These are phyloP conservation scores for Dolichotis patagonum DNA, from an alignment of 2,113 vertebrate genomes.

Conservation along the genomic window DNA sequence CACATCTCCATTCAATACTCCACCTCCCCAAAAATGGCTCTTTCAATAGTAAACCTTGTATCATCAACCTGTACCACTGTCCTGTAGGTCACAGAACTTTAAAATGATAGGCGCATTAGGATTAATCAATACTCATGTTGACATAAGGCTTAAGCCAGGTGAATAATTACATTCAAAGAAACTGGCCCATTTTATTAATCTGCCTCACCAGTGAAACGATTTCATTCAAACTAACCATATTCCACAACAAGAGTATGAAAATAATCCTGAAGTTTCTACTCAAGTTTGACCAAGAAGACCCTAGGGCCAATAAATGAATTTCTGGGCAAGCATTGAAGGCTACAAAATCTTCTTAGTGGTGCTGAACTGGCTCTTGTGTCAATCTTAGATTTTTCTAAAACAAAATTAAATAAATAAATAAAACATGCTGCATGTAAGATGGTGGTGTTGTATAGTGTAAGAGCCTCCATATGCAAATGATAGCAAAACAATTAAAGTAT, in stretches of 20 bases:
- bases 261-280: background rate
- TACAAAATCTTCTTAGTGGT: background rate
- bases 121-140: conserved; percentile 42
- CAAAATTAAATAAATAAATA: background rate
- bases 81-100: background rate
- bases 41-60: conserved; percentile 26
- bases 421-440: background rate
- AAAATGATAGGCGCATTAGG: background rate
- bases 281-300: background rate
- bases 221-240: conserved; percentile 40
- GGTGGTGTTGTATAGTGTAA: background rate
- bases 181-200: conserved; percentile 20
- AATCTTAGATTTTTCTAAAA: background rate
- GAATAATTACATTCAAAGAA: conserved; percentile 46
- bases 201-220: conserved; percentile 51
- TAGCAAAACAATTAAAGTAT: background rate
- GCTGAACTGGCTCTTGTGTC: background rate
- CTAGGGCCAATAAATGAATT: background rate
- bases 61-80: background rate
- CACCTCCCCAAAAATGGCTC: background rate
- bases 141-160: background rate
- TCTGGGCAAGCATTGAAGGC: background rate
- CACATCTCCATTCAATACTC: background rate
- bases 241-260: background rate
- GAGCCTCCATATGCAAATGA: background rate